Evolutionary conservation across 2,888 invertebrate species (phyloP), one percentile per base, ranked within the genome.

Genomic region (Eurytoma adleriae): DNA sequence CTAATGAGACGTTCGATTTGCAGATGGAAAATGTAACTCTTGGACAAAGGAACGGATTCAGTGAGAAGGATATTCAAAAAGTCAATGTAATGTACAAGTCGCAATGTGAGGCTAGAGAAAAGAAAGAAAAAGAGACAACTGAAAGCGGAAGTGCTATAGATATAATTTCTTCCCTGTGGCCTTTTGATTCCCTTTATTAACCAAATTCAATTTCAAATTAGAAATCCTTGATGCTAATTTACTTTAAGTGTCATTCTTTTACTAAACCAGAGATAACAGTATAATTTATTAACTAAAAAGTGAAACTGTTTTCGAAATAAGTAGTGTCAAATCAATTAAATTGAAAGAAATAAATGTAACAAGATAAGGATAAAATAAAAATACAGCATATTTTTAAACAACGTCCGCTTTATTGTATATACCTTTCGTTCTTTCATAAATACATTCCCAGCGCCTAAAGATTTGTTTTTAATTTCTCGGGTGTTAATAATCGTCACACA

Each of bases 71-170:
- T 82, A 88, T 91, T 7, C 86, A 91, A 82, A 94, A 94, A 87
- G 87, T 94, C 14, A 92, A 92, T 82, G 91, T 91, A 86, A 94
- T 94, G 94, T 94, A 94, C 85, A 90, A 91, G 64, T 84, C 89
- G 5, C 86, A 89, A 69, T 90, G 90, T 71, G 78, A 77, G n/a
- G 73, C 80, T 30, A 86, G 88, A 48, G 75, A 78, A 20, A 66
- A 59, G 67, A 67, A 78, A 72, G 76, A 83, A 80, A 70, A 59
- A 18, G 69, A 77, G 50, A 24, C 92, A 82, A 40, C 92, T 82
- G 95, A 61, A 24, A 59, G 20, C n/a, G 57, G 16, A 5, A 59
- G 56, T 40, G 52, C n/a, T 30, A 52, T 16, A n/a, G 62, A 76
- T 30, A 18, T 68, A n/a, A 74, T 66, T 64, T 66, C 69, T 52